These are phyloP conservation scores for Melanotus villosus DNA, from an alignment of 2,888 invertebrate genomes.

Conservation along the genomic window DNA sequence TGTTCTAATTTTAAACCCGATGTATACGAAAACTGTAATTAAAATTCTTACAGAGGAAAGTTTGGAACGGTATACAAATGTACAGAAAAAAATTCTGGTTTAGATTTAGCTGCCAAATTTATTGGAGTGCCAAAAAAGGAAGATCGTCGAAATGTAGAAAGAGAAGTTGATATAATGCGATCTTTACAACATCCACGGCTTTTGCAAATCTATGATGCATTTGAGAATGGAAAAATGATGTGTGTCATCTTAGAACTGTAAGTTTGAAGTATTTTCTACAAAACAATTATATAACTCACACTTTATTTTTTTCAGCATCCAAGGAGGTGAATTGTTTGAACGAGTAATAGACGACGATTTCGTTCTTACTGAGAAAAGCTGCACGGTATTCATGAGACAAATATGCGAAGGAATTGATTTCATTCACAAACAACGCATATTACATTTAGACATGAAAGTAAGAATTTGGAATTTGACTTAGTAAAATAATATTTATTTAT, in stretches of 20 bases:
- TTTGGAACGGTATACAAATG: conserved; percentile 97
- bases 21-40: conserved; percentile 11
- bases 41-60: conserved; percentile 83
- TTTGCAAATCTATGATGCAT: conserved; percentile 97
- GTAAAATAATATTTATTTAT: background rate
- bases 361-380: conserved; percentile 95
- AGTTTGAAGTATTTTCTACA: too few relatives aligned
- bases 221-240: conserved; percentile 94
- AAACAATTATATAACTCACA: too few relatives aligned
- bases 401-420: conserved; percentile 98
- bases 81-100: conserved; percentile 84
- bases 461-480: background rate
- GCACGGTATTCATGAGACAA: conserved; percentile 97
- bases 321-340: conserved; percentile 98
- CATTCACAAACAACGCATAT: conserved; percentile 94
- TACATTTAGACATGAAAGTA: conserved; percentile 98
- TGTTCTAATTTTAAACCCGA: conserved; percentile 24
- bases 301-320: conserved; percentile 82
- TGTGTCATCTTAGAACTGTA: conserved; percentile 98
- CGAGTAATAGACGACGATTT: conserved; percentile 99
- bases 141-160: conserved; percentile 91
- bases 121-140: conserved; percentile 88
- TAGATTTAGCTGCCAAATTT: conserved; percentile 93
- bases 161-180: conserved; percentile 98
- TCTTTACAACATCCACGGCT: conserved; percentile 94